A percentile compares a stretch with the other conserved stretches of the same genome.
phyloP scores from a whole-genome alignment of 2,888 invertebrate genomes.

The Ernsta delagoae region DNA sequence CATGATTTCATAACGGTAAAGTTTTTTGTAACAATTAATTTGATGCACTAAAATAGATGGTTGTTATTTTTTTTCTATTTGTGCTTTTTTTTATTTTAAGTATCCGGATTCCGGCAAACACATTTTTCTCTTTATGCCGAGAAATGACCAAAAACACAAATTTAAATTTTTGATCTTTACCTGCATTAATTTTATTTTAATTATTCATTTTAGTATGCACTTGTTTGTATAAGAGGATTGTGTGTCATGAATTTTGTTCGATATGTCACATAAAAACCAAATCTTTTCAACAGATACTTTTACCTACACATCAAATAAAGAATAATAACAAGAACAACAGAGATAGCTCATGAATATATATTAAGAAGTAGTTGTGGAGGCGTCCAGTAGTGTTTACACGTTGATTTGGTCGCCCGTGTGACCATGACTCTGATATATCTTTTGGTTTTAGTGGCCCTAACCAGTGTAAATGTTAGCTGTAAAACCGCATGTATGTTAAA shows the following conservation, averaged over 20 bases:
- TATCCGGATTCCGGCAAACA: not conserved
- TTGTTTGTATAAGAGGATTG: too few species aligned
- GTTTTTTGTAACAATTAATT: not conserved
- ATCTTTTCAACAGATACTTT: not conserved
- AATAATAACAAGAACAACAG: slow-evolving; percentile 42
- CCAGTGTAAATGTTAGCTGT: slow-evolving; percentile 62
- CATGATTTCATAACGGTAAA: slow-evolving; percentile 54
- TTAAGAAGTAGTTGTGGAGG: slow-evolving; percentile 55
- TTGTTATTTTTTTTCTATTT: not conserved
- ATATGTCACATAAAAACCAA: not conserved
- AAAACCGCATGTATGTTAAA: slow-evolving; percentile 71
- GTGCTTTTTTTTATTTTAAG: not conserved
- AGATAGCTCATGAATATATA: slow-evolving; percentile 65
- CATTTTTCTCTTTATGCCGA: too few species aligned
- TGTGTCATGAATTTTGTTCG: too few species aligned
- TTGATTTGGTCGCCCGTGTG: slow-evolving; percentile 65
- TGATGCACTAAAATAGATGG: not conserved
- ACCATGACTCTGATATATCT: slow-evolving; percentile 74
- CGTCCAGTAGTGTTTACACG: slow-evolving; percentile 54
- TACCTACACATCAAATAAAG: too few species aligned
- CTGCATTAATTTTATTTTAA: too few species aligned
- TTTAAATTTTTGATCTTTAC: too few species aligned
- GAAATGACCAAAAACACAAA: not conserved
- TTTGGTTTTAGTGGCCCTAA: slow-evolving; percentile 59
- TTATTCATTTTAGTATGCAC: too few species aligned